A percentile compares a stretch with the other conserved stretches of the same genome.
These are phyloP conservation scores for Ptilorrhoa leucosticta DNA, from an alignment of 2,113 vertebrate species.

Conservation along the genomic window DNA sequence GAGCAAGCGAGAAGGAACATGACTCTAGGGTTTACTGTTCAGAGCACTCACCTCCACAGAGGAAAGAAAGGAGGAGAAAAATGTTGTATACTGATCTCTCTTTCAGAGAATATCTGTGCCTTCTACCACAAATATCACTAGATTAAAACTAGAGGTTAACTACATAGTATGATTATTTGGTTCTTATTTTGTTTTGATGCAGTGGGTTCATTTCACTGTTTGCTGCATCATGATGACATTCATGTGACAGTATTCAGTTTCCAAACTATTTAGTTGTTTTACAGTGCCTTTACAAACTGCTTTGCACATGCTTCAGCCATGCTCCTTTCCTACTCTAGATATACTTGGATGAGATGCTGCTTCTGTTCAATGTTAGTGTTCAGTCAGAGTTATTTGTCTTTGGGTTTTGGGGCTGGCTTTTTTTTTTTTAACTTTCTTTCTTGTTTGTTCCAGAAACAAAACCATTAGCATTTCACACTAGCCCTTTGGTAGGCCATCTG, in stretches of 20 bases:
- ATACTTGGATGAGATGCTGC: neutral
- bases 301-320: neutral
- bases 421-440: neutral
- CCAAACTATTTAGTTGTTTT: neutral
- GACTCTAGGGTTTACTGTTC: neutral
- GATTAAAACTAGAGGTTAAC: neutral
- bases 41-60: neutral
- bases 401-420: neutral
- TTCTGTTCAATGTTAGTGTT: neutral
- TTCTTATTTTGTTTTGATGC: neutral
- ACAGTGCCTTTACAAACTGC: neutral
- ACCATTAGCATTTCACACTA: neutral
- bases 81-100: neutral
- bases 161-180: neutral
- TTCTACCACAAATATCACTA: neutral
- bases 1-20: neutral
- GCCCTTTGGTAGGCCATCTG: neutral
- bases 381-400: neutral
- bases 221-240: neutral
- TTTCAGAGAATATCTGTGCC: neutral
- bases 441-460: neutral
- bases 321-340: neutral
- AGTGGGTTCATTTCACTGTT: neutral
- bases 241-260: neutral
- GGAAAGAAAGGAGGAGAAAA: neutral